These are phyloP conservation scores for Octodonta nipae DNA, from an alignment of 2,888 invertebrate genomes.

Conservation along the genomic window DNA sequence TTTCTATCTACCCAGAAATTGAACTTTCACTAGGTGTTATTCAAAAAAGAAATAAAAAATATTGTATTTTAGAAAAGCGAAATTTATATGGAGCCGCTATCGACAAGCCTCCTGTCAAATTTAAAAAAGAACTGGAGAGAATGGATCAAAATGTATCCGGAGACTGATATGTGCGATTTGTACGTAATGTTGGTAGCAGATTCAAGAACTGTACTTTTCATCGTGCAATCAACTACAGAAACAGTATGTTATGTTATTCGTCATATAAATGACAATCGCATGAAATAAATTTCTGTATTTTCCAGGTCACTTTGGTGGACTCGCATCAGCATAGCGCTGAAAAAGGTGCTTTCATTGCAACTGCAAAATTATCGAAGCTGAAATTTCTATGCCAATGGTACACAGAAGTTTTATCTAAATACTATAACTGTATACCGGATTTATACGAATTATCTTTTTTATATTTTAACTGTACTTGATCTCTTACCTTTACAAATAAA, in stretches of 20 bases:
- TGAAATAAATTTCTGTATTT: too few relatives aligned
- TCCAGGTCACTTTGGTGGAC: conserved; percentile 39
- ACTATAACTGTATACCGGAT: conserved; percentile 33
- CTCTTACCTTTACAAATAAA: too few relatives aligned
- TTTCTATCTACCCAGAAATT: too few relatives aligned
- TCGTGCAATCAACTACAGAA: conserved; percentile 35
- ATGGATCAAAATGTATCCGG: conserved; percentile 30
- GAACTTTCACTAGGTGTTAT: too few relatives aligned
- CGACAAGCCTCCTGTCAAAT: conserved; percentile 32
- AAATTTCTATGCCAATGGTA: conserved; percentile 38
- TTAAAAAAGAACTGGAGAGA: conserved; percentile 33
- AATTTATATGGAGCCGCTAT: conserved; percentile 36
- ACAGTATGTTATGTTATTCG: conserved; percentile 22
- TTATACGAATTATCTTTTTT: conserved; percentile 41
- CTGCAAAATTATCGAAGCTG: conserved; percentile 31
- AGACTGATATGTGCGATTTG: conserved; percentile 28
- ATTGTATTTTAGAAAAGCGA: conserved; percentile 34
- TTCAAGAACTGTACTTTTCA: conserved; percentile 39
- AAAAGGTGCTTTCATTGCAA: conserved; percentile 39
- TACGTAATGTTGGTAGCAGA: conserved; percentile 41
- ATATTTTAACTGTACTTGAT: too few relatives aligned
- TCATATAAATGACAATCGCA: too few relatives aligned
- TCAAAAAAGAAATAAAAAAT: background rate
- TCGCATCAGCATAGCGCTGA: conserved; percentile 36
- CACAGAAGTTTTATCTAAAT: conserved; percentile 31